Evolutionary conservation across 2,797 vertebrate genomes (phyloP).

Genomic region (Diceros bicornis): DNA sequence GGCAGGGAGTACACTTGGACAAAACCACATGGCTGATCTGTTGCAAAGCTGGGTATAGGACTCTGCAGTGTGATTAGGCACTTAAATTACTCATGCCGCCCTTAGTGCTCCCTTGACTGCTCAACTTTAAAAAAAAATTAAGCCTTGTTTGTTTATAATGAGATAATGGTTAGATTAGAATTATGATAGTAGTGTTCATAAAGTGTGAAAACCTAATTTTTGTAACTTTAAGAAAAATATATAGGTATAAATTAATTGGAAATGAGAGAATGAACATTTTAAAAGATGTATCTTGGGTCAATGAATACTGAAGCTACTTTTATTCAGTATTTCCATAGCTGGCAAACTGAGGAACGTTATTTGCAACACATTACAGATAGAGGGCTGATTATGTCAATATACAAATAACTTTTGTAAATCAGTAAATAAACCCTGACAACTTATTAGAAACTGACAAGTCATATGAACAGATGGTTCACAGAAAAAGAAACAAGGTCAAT

Average conservation of each 20-base stretch:
- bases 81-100: background rate
- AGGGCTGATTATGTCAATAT: background rate
- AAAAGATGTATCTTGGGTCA: background rate
- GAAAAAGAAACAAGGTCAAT: slow-evolving; percentile 1
- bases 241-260: background rate
- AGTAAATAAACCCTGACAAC: background rate
- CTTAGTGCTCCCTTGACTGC: background rate
- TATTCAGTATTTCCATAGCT: background rate
- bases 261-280: background rate
- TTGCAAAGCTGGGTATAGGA: background rate
- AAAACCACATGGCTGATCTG: background rate
- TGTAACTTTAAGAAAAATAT: background rate
- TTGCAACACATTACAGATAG: background rate
- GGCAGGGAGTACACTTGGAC: background rate
- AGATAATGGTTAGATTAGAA: background rate
- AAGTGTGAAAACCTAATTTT: background rate
- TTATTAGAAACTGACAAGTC: background rate
- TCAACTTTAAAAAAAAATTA: background rate
- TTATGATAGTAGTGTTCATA: background rate
- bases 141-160: background rate
- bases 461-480: background rate
- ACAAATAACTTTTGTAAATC: slow-evolving; percentile 10
- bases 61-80: background rate
- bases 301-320: background rate
- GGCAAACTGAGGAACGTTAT: background rate